phyloP scores from a whole-genome alignment of 2,888 invertebrate genomes.

The Thelaira solivaga region DNA sequence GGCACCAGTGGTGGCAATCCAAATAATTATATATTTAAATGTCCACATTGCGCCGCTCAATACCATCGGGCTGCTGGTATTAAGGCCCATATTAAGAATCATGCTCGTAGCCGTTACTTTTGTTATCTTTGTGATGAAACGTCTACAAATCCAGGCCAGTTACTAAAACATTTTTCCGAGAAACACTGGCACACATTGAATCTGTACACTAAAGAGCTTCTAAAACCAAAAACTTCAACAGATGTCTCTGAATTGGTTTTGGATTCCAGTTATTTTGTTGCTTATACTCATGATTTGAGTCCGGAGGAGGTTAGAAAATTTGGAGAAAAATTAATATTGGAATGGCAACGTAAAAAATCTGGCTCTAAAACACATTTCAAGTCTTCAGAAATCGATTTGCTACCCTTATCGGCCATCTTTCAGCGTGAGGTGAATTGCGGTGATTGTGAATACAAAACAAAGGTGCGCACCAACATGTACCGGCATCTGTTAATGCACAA shows the following conservation, averaged over 20 bases:
- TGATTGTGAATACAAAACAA: conserved; percentile 83
- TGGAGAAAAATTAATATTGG: conserved; percentile 66
- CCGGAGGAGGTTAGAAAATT: conserved; percentile 67
- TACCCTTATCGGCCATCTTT: conserved; percentile 83
- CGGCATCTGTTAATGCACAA: conserved; percentile 84
- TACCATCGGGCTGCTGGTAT: conserved; percentile 71
- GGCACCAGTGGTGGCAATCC: conserved; percentile 55
- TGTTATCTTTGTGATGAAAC: conserved; percentile 80
- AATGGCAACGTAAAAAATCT: conserved; percentile 67
- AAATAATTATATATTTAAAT: conserved; percentile 64
- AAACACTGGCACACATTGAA: conserved; percentile 76
- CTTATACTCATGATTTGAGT: conserved; percentile 74
- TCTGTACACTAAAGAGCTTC: conserved; percentile 47
- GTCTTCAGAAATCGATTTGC: conserved; percentile 81
- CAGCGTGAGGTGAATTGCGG: conserved; percentile 81
- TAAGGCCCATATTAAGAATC: conserved; percentile 80
- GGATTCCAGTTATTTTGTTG: conserved; percentile 74
- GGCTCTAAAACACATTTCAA: conserved; percentile 75
- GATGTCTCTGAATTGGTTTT: conserved; percentile 1
- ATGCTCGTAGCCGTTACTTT: conserved; percentile 80
- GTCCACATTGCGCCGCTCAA: conserved; percentile 64
- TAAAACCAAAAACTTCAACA: conserved; percentile 10
- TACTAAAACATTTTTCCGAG: conserved; percentile 78
- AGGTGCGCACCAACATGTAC: conserved; percentile 84
- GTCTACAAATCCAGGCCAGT: conserved; percentile 67